Evolutionary conservation across 2,888 invertebrate genomes (phyloP).

Genomic region (Alviniconcha strummeri): DNA sequence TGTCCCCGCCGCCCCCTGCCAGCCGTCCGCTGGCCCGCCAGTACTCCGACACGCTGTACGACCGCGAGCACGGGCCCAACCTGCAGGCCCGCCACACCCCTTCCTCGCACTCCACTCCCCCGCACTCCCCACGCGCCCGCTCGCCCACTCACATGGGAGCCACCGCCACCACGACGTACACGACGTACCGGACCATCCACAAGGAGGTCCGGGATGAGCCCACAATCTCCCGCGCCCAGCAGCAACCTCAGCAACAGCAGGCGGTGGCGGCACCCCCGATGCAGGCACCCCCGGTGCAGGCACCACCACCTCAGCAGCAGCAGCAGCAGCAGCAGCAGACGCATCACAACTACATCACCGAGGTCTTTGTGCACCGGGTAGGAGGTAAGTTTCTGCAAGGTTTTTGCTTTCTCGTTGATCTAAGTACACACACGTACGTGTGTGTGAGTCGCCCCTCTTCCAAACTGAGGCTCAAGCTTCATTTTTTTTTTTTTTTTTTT

Average conservation of each 20-base stretch:
- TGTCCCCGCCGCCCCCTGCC: slow-evolving; percentile 23
- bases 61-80: slow-evolving; percentile 43
- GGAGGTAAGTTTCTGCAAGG: slow-evolving; percentile 42
- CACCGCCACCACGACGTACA: slow-evolving; percentile 51
- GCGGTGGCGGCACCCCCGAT: slow-evolving; percentile 12
- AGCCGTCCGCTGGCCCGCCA: slow-evolving; percentile 46
- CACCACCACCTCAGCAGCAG: not conserved
- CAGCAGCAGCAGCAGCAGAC: slow-evolving; percentile 36
- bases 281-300: slow-evolving; percentile 16
- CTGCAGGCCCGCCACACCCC: slow-evolving; percentile 40
- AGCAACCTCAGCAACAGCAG: slow-evolving; percentile 30
- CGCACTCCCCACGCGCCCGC: slow-evolving; percentile 42
- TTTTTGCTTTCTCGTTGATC: no score
- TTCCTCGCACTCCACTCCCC: slow-evolving; percentile 43
- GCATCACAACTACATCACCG: slow-evolving; percentile 66
- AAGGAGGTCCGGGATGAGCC: slow-evolving; percentile 42
- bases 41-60: slow-evolving; percentile 50
- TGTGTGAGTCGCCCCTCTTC: no score
- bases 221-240: slow-evolving; percentile 15
- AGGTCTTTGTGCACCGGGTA: slow-evolving; percentile 61
- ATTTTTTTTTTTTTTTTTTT: not conserved
- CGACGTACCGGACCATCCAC: slow-evolving; percentile 56
- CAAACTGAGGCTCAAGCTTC: no score
- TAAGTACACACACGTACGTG: no score
- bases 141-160: slow-evolving; percentile 48